Conservation (phyloP, 2,888 invertebrate genomes). For the Danaus chrysippus region DNA sequence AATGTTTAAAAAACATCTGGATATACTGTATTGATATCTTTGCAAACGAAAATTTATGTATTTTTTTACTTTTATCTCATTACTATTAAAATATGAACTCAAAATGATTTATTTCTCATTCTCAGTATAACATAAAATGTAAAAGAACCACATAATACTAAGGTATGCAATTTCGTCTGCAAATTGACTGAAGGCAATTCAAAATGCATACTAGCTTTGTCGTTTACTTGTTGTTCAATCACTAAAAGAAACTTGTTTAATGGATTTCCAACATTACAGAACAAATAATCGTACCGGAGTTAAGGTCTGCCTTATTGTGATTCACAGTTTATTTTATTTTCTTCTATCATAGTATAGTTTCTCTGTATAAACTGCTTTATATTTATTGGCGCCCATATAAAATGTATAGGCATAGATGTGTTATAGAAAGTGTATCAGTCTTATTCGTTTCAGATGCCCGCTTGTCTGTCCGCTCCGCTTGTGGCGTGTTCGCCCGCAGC, state of each 20-base stretch:
- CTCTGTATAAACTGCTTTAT: background rate
- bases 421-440: constrained; percentile 9
- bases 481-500: constrained; percentile 54
- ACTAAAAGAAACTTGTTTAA: constrained; percentile 77
- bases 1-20: no score
- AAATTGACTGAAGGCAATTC: constrained; percentile 70
- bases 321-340: background rate
- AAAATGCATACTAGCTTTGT: constrained; percentile 64
- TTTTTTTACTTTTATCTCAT: background rate
- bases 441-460: constrained; percentile 31
- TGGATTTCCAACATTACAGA: constrained; percentile 78
- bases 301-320: constrained; percentile 48
- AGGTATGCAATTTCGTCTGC: constrained; percentile 59
- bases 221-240: constrained; percentile 71
- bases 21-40: background rate
- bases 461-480: constrained; percentile 40
- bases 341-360: no score
- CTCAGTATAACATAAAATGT: constrained; percentile 16
- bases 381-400: background rate
- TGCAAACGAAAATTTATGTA: background rate
- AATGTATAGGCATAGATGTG: background rate
- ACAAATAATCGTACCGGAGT: constrained; percentile 75
- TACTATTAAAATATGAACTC: constrained; percentile 7
- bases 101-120: constrained; percentile 16
- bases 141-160: constrained; percentile 24